These are phyloP conservation scores for Silurus meridionalis DNA, from an alignment of 2,113 vertebrate species.

Conservation along the genomic window DNA sequence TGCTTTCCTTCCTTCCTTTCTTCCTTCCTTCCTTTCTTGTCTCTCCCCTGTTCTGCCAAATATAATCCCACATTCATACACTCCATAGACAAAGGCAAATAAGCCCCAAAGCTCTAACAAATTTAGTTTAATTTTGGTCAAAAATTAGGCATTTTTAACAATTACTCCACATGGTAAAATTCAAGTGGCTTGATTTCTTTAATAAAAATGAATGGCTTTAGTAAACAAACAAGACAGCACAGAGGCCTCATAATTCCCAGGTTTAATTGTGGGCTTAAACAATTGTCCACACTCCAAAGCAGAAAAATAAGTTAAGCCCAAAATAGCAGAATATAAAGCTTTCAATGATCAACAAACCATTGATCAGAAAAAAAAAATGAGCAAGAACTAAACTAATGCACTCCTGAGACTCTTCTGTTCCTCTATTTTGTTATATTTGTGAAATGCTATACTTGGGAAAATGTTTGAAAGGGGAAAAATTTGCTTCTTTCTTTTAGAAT, in stretches of 20 bases:
- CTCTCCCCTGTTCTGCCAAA: slow-evolving; percentile 1
- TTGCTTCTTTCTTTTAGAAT: no score
- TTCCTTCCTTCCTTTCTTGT: not conserved
- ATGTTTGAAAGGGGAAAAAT: no score
- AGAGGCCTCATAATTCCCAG: not conserved
- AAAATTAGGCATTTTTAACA: not conserved
- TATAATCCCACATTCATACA: not conserved
- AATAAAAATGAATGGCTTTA: not conserved
- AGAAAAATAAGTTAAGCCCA: no score
- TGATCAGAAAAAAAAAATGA: no score
- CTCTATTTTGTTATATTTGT: no score
- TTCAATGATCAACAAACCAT: no score
- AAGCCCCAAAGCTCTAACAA: not conserved
- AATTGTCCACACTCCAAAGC: not conserved
- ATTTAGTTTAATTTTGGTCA: not conserved
- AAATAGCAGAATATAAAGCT: no score
- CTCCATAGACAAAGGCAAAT: not conserved
- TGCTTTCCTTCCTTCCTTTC: not conserved
- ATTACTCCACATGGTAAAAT: not conserved
- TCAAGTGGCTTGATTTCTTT: not conserved
- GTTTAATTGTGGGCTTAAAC: not conserved
- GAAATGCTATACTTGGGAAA: no score
- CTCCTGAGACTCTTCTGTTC: no score
- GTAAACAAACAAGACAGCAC: not conserved
- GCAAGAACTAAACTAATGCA: no score